These are phyloP conservation scores for Phortica variegata DNA, from an alignment of 1,140 invertebrate species.

Conservation along the genomic window DNA sequence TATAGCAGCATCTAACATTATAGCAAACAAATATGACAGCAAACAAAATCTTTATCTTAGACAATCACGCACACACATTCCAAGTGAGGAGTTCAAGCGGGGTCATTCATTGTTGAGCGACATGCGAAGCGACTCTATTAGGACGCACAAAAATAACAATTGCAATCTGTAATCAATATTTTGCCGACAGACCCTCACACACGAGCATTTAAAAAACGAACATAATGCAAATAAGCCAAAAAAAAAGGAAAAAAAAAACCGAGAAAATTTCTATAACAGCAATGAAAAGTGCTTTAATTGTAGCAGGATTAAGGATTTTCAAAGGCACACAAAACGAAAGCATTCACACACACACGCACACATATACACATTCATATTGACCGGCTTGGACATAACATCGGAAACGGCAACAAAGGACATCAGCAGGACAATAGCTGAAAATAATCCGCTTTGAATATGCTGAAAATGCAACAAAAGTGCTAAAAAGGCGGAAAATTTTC, in stretches of 20 bases:
- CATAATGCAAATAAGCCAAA: no score
- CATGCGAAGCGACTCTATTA: no score
- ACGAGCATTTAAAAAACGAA: no score
- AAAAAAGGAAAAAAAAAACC: no score
- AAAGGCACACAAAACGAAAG: slow-evolving; percentile 22
- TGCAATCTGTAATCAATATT: slow-evolving; percentile 46
- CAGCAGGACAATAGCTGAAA: slow-evolving; percentile 36
- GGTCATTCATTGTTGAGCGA: no score
- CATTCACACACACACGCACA: slow-evolving; percentile 25
- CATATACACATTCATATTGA: no score
- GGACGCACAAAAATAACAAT: slow-evolving; percentile 9
- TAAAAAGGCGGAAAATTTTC: slow-evolving; percentile 13
- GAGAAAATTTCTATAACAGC: slow-evolving; percentile 18
- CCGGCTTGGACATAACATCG: no score
- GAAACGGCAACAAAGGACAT: slow-evolving; percentile 5
- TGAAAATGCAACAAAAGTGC: slow-evolving; percentile 37
- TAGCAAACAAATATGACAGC: no score
- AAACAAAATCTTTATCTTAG: neutral
- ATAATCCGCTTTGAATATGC: slow-evolving; percentile 50
- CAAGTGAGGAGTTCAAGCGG: slow-evolving; percentile 29
- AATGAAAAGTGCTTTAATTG: slow-evolving; percentile 51
- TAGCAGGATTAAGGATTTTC: slow-evolving; percentile 39
- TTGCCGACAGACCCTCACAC: slow-evolving; percentile 23
- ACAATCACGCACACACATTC: slow-evolving; percentile 8
- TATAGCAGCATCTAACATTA: no score